These are phyloP conservation scores for Metallyticus violacea DNA, from an alignment of 2,888 invertebrate genomes.

Conservation along the genomic window DNA sequence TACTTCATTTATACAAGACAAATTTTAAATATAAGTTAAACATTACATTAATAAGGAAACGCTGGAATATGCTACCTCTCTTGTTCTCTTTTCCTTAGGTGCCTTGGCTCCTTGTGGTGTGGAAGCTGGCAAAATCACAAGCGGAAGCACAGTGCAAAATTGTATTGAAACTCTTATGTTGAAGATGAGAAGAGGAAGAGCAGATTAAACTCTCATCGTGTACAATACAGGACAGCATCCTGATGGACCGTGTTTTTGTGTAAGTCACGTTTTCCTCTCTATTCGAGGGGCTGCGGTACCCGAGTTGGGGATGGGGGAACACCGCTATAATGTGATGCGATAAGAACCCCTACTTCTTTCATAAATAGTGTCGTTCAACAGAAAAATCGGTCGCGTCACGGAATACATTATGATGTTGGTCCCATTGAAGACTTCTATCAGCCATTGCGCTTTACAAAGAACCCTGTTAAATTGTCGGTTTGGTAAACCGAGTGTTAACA, in stretches of 20 bases:
- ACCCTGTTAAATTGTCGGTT: background rate
- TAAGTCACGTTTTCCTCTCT: background rate
- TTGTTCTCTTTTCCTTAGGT: too few species aligned
- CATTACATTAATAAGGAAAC: too few species aligned
- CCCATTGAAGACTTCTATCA: background rate
- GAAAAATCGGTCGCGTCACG: slow-evolving; percentile 4
- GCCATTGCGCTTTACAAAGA: background rate
- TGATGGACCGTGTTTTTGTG: slow-evolving; percentile 7
- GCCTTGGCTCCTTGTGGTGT: background rate
- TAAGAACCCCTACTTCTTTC: background rate
- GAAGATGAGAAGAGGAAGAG: background rate
- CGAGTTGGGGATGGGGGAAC: too few species aligned
- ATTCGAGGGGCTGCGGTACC: background rate
- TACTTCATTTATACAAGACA: too few species aligned
- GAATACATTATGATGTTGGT: slow-evolving; percentile 1
- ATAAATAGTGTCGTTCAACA: slow-evolving; percentile 14
- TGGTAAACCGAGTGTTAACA: background rate
- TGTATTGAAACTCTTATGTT: background rate
- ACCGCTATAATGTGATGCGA: background rate
- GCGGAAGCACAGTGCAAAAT: background rate
- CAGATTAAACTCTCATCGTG: background rate
- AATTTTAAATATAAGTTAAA: too few species aligned
- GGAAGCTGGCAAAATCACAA: background rate
- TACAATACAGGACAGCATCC: background rate
- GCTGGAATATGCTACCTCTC: too few species aligned